Evolutionary conservation across 2,888 invertebrate genomes (phyloP), one percentile per base, ranked within the genome.

Genomic region (Cyaniris semiargus): DNA sequence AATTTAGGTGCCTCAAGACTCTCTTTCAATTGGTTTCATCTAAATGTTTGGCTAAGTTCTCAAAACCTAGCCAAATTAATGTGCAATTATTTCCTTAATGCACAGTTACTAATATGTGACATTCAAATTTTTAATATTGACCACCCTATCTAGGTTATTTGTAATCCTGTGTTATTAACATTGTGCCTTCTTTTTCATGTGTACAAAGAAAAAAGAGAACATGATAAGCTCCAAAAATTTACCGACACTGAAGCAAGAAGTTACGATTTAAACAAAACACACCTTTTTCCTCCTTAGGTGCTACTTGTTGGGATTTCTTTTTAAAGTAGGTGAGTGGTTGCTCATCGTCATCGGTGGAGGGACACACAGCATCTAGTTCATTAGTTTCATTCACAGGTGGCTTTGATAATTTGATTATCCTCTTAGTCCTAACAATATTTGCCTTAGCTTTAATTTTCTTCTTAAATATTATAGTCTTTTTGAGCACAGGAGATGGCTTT

Each of bases 361-460:
- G 56, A 18, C 75, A 75, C n/a, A 75, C 75, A 18, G 75, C 60
- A 31, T 75, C 75, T 23, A 58, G 34, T 58, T 75, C 75, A 34
- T 75, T 75, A 1, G 38, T 21, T 56, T 75, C 60, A n/a, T n/a
- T 27, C 8, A 13, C 34, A 10, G 60, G 58, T 31, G 75, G 31
- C 75, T 75, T 58, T 27, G 58, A 56, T n/a, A 75, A 60, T 38
- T 75, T 75, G 0, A 75, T 34, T 34, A 75, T 56, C 31, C 60
- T 34, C 75, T 75, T 75, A 10, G 75, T 60, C n/a, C 6, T 75
- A 38, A 58, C 21, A 75, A 75, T 75, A n/a, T 75, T 75, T n/a
- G 58, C 38, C 60, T 60, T 75, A 34, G 75, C 34, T 58, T 75
- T 75, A 34, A 60, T 75, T 75, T 75, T 75, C 38, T 75, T 75